Conservation (phyloP, 1,140 invertebrate species). For the Nasonia longicornis region DNA sequence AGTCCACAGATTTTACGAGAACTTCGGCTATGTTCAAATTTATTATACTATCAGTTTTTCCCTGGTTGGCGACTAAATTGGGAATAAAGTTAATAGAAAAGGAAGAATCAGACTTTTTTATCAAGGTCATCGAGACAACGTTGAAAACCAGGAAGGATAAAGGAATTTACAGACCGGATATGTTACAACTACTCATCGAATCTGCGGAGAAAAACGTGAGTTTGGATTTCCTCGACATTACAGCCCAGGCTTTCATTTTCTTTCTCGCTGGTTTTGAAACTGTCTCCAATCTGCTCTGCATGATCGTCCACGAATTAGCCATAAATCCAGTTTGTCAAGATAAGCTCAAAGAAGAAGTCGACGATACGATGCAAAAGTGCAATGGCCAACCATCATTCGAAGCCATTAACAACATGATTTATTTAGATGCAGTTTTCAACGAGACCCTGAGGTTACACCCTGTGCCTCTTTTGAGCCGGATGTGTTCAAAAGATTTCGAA, state of each 20-base stretch:
- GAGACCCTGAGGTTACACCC: slow-evolving; percentile 72
- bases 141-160: slow-evolving; percentile 48
- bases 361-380: slow-evolving; percentile 49
- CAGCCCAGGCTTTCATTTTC: slow-evolving; percentile 60
- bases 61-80: slow-evolving; percentile 31
- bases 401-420: slow-evolving; percentile 47
- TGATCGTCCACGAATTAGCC: slow-evolving; percentile 66
- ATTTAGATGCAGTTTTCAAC: slow-evolving; percentile 53
- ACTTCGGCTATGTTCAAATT: slow-evolving; percentile 41
- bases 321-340: slow-evolving; percentile 69
- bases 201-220: slow-evolving; percentile 34
- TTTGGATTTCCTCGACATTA: slow-evolving; percentile 47
- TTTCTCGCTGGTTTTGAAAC: slow-evolving; percentile 63
- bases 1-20: background rate
- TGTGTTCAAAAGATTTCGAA: slow-evolving; percentile 61
- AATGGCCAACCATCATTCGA: slow-evolving; percentile 53
- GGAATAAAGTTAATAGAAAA: slow-evolving; percentile 38
- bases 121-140: slow-evolving; percentile 46
- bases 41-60: slow-evolving; percentile 30
- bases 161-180: slow-evolving; percentile 53
- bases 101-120: slow-evolving; percentile 51
- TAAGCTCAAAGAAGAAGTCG: slow-evolving; percentile 62
- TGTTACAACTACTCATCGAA: slow-evolving; percentile 59
- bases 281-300: slow-evolving; percentile 59
- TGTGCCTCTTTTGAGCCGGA: slow-evolving; percentile 68